A percentile compares a stretch with the other conserved stretches of the same genome.
Conservation (phyloP, 2,113 vertebrate genomes). For the Xiphorhynchus elegans region DNA sequence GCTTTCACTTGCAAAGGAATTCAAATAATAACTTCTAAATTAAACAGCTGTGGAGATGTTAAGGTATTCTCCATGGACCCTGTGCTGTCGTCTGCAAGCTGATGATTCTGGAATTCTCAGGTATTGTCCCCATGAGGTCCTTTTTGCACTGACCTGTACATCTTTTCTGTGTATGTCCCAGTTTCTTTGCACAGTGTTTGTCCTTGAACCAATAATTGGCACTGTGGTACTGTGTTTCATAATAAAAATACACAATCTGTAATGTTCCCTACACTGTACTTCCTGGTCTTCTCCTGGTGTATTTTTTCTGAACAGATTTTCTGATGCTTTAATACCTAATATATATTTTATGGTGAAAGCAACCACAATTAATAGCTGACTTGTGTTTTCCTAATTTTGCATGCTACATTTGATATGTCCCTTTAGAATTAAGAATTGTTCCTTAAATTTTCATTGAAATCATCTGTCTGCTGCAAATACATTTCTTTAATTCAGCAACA, state of each 20-base stretch:
- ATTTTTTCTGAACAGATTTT: neutral
- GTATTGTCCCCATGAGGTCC: constrained; percentile 58
- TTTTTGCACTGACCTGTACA: constrained; percentile 64
- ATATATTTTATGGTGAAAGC: neutral
- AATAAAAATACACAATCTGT: constrained; percentile 29
- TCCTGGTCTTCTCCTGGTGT: neutral
- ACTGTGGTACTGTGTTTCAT: constrained; percentile 35
- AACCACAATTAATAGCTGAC: neutral
- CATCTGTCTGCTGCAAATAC: neutral
- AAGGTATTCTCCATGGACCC: constrained; percentile 36
- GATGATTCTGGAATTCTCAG: constrained; percentile 59
- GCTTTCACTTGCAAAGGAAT: constrained; percentile 39
- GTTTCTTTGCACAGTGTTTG: constrained; percentile 46
- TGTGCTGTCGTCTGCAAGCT: constrained; percentile 50
- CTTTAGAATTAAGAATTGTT: neutral
- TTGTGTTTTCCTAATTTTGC: neutral
- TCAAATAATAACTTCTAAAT: constrained; percentile 62
- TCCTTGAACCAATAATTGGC: constrained; percentile 58
- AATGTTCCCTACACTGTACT: neutral
- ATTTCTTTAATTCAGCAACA: neutral
- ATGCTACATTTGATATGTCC: neutral
- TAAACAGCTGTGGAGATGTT: constrained; percentile 68
- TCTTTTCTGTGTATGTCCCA: constrained; percentile 34
- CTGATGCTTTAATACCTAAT: neutral
- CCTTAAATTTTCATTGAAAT: neutral